Conservation (phyloP, 2,113 vertebrate genomes). For the Toxostoma redivivum region DNA sequence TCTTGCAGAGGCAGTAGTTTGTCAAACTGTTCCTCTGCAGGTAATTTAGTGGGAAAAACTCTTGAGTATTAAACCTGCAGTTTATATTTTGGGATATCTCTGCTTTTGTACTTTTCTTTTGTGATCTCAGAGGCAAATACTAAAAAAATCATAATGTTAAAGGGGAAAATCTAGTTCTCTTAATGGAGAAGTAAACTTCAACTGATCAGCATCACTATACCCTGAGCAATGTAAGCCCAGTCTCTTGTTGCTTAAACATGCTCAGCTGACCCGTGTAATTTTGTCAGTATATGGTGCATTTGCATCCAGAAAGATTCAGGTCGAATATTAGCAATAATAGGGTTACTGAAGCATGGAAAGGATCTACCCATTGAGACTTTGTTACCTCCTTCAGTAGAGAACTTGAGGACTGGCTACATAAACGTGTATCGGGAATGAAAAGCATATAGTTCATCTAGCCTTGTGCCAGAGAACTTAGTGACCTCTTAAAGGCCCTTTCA, state of each 20-base stretch:
- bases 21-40: background rate
- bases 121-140: background rate
- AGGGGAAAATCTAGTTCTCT: background rate
- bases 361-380: background rate
- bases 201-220: background rate
- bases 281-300: background rate
- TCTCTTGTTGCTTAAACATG: rapidly evolving
- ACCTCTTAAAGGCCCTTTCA: background rate
- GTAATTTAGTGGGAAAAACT: background rate
- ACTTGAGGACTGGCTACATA: background rate
- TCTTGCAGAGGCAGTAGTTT: background rate
- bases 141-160: background rate
- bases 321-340: background rate
- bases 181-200: background rate
- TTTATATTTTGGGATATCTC: background rate
- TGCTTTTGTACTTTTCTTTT: background rate
- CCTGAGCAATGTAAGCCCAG: rapidly evolving
- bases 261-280: rapidly evolving
- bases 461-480: background rate
- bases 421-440: background rate
- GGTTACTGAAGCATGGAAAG: background rate
- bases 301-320: background rate
- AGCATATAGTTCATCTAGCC: background rate
- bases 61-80: rapidly evolving
- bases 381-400: background rate